Base-by-base conservation (phyloP, 2,113 vertebrate species). In the Haemorhous mexicanus region DNA sequence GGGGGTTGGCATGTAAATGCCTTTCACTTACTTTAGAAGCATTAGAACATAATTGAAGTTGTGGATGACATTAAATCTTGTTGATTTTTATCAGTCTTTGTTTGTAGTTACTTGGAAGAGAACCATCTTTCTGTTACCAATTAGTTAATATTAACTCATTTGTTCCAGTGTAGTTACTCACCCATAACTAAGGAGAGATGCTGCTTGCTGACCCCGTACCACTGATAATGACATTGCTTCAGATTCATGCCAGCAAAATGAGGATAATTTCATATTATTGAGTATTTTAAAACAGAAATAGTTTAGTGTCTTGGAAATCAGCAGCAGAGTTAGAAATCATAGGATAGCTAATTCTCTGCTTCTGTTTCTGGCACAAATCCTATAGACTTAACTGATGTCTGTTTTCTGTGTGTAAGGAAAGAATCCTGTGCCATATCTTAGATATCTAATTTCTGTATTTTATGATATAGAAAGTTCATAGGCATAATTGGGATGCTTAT, bases 91-190 rank as follows among this genome's bases (percentile, higher is more conserved):
- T 96, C 95, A 94, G 73, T 84, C 94, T 96, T 92, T 96, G 95
- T 93, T 95, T 94, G 75, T 91, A 94, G 85, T 77, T 94, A 52
- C 37, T 93, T 94, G 95, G 94, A 95, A 94, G 61, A 93, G 73
- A 91, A 94, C 82, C 58, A 74, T 94, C 93, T 89, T 95, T 95
- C 89, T 95, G 61, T 90, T 81, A 74, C 94, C 87, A 89, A 33
- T 94, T 84, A 86, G 95, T 97, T 96, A 97, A 94, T 95, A 94
- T 96, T 97, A 97, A 96, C 96, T 95, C 66, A 91, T 96, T 95
- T 95, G 89, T 96, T 97, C 95, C 91, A 94, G 52, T 80, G 73
- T 72, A 88, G 35, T 95, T 94, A 96, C 93, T 97, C 94, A 92
- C 87, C 94, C 91, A 20, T 91, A 78, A 88, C 87, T 95, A 95